Evolutionary conservation across 2,888 invertebrate genomes (phyloP), one percentile per base, ranked within the genome.

Genomic region (Ommatoiulus sabulosus): DNA sequence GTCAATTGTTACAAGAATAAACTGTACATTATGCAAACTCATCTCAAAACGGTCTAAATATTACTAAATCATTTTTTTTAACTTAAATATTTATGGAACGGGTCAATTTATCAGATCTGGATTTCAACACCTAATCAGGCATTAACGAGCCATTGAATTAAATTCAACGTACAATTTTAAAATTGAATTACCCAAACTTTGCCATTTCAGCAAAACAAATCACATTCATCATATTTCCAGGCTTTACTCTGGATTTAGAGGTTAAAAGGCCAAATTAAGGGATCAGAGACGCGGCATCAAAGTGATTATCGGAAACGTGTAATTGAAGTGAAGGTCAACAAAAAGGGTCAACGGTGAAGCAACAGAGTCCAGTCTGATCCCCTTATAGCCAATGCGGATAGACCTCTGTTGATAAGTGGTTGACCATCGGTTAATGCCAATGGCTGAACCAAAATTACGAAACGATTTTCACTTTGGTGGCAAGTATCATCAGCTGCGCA

Each of bases 271-370:
- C 12, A 80, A 8, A 24, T 1, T 35, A 10, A 20, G 35, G 24
- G 80, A 80, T 80, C 80, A 80, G 80, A 7, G 35, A 10, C 80
- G 24, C 80, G 35, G 80, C 20, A 80, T 80, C 80, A 80, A 80
- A 80, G 80, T 24, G 80, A 80, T 80, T 80, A 80, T 80, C 80
- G 80, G 80, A 80, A 80, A 80, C 24, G 80, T 35, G 80, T 20
- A 80, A 80, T 80, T 80, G 80, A 80, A 80, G 24, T 80, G 10
- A 80, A 80, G 80, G 80, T 80, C 80, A 80, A 80, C 80, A n/a
- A 12, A 24, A n/a, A 6, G 57, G 80, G 80, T 80, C 35, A 80
- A 12, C 80, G 80, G 24, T 80, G 80, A 80, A 80, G 80, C 80
- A 80, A 80, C 80, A 80, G 52, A 52, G 35, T 35, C 35, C 7